Evolutionary conservation across 2,888 invertebrate genomes (phyloP), one percentile per base, ranked within the genome.

Genomic region (Scrobipalpa costella): DNA sequence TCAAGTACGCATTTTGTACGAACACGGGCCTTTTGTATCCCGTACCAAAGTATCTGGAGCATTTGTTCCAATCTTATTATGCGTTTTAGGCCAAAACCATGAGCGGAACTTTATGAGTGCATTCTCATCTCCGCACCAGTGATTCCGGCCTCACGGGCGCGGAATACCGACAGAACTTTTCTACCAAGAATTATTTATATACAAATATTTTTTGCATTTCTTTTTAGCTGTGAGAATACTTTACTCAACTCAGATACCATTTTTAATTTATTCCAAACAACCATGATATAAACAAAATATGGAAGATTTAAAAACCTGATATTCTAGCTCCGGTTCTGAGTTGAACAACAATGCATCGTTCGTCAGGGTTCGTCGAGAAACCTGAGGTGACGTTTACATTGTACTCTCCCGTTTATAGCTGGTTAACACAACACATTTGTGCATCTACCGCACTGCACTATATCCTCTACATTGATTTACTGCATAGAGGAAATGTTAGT

Each of bases 311-410:
- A 55, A 33, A 55, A 0, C n/a, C 33, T 13, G 9, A 9, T 13
- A n/a, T 47, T 33, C 60, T 60, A 44, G 60, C 33, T 49, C 15
- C 60, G 44, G 61, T 49, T 50, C 55, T 61, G 38, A 50, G n/a
- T 57, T 13, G 65, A 73, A 73, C 78, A 81, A 89, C 88, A 89
- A 89, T 88, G 74, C 79, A 76, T 85, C 88, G 83, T 89, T 88
- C 83, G 86, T 87, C 82, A 85, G 81, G 86, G 85, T 84, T 87
- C 85, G 84, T 74, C 81, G 81, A 79, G 78, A 82, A 79, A 78
- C 80, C 75, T 75, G 79, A 82, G 69, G 69, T 69, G 72, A 71
- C 69, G 71, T 71, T 71, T 79, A 81, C 64, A 60, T 60, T 63
- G 58, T 60, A 33, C 59, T 64, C 62, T 57, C 57, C 63, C 6